These are phyloP conservation scores for Hylyphantes graminicola DNA, from an alignment of 1,140 invertebrate species.

Conservation along the genomic window DNA sequence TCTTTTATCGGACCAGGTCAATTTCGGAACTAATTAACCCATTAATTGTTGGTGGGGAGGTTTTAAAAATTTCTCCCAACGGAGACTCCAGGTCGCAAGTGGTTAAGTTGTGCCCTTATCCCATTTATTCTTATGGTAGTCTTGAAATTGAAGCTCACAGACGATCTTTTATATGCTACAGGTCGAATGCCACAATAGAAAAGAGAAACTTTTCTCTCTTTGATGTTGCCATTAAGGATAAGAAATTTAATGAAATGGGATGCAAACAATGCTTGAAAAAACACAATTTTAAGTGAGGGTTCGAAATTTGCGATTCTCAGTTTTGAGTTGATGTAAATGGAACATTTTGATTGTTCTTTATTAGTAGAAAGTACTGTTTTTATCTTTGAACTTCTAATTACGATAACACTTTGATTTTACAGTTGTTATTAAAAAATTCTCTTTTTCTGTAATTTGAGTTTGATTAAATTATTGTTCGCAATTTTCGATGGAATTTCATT, in stretches of 20 bases:
- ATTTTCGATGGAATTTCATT: constrained; percentile 18
- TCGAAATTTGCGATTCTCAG: constrained; percentile 26
- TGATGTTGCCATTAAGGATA: constrained; percentile 58
- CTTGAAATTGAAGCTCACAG: neutral
- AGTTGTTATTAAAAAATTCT: constrained; percentile 11
- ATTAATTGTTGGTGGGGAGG: no score
- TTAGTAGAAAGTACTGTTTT: constrained; percentile 42
- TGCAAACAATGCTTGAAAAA: constrained; percentile 19
- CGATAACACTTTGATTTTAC: constrained; percentile 21
- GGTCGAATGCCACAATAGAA: constrained; percentile 16
- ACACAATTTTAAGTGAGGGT: constrained; percentile 33
- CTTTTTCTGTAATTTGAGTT: constrained; percentile 7
- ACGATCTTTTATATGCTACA: constrained; percentile 47
- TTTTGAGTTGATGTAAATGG: constrained; percentile 32
- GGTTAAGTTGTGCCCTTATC: no score
- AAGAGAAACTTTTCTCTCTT: constrained; percentile 44
- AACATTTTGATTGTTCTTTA: constrained; percentile 48
- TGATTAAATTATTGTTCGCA: constrained; percentile 11
- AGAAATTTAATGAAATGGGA: constrained; percentile 58
- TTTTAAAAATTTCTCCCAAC: no score
- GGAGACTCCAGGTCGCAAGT: no score
- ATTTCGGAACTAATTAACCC: no score
- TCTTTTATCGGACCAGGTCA: no score
- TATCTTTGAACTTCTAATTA: constrained; percentile 34
- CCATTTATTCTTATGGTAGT: no score